Percentiles rank a stretch among this genome's conserved stretches.
Evolutionary conservation across 2,888 invertebrate genomes (phyloP).

Genomic region (Heliconius hortense): DNA sequence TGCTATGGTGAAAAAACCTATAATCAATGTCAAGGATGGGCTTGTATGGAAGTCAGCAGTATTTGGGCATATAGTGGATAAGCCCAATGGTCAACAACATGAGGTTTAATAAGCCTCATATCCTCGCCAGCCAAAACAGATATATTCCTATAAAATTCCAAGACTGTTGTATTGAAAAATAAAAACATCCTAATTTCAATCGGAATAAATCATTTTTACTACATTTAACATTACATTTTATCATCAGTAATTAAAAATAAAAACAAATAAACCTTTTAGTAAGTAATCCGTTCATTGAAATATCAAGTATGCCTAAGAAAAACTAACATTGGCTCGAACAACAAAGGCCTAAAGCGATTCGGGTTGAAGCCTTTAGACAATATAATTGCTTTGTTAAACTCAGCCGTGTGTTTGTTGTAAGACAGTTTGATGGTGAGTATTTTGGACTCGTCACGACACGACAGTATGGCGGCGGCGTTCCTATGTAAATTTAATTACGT

Average conservation of each 20-base stretch:
- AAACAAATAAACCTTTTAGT: neutral
- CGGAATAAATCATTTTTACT: too few species aligned
- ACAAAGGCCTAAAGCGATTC: slow-evolving; percentile 31
- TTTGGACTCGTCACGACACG: slow-evolving; percentile 16
- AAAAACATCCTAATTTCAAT: too few species aligned
- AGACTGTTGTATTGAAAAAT: too few species aligned
- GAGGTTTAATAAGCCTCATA: too few species aligned
- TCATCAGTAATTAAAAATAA: neutral
- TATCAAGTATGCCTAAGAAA: slow-evolving; percentile 19
- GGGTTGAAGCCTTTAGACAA: slow-evolving; percentile 45
- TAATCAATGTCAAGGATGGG: too few species aligned
- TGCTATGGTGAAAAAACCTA: too few species aligned
- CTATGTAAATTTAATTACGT: slow-evolving; percentile 22
- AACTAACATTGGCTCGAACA: slow-evolving; percentile 30
- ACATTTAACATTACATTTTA: too few species aligned
- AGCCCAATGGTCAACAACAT: too few species aligned
- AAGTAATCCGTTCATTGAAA: slow-evolving; percentile 2
- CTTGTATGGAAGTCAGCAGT: too few species aligned
- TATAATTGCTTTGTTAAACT: slow-evolving; percentile 49
- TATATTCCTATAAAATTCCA: too few species aligned
- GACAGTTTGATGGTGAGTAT: slow-evolving; percentile 38
- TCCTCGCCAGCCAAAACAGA: neutral
- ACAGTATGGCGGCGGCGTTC: neutral
- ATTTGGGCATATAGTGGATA: too few species aligned
- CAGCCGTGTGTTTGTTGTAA: slow-evolving; percentile 34